Conservation (phyloP, 2,888 invertebrate genomes). For the Copidosoma aretas region DNA sequence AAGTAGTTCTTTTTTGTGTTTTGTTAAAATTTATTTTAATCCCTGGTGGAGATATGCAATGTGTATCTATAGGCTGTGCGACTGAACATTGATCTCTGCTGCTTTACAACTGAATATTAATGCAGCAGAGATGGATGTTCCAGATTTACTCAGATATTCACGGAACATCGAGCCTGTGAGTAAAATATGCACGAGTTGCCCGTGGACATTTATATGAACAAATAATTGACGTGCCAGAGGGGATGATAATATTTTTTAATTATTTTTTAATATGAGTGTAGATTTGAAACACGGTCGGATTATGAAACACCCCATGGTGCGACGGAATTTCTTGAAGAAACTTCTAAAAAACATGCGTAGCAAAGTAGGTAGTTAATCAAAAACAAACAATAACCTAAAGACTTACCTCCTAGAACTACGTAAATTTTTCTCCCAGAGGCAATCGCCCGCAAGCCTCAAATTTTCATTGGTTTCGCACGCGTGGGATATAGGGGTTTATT, state of each 20-base stretch:
- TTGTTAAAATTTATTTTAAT: not conserved
- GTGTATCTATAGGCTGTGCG: not conserved
- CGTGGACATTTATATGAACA: not conserved
- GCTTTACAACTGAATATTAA: not conserved
- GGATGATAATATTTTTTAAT: no score
- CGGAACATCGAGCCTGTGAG: not conserved
- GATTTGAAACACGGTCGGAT: no score
- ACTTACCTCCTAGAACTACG: not conserved
- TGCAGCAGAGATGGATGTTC: not conserved
- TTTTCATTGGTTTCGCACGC: not conserved
- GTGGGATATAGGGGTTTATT: not conserved
- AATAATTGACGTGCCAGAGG: no score
- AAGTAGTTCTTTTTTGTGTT: not conserved
- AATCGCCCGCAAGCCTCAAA: not conserved
- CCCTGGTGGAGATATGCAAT: not conserved
- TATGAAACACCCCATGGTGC: no score
- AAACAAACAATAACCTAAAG: not conserved
- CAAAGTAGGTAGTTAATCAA: not conserved
- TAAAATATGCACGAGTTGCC: not conserved
- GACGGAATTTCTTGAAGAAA: no score
- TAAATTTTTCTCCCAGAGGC: not conserved
- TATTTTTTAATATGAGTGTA: no score
- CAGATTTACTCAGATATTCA: not conserved
- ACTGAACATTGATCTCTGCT: not conserved
- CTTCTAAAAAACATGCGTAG: no score